Conservation (phyloP, 2,797 vertebrate species). For the Leuciscus waleckii region DNA sequence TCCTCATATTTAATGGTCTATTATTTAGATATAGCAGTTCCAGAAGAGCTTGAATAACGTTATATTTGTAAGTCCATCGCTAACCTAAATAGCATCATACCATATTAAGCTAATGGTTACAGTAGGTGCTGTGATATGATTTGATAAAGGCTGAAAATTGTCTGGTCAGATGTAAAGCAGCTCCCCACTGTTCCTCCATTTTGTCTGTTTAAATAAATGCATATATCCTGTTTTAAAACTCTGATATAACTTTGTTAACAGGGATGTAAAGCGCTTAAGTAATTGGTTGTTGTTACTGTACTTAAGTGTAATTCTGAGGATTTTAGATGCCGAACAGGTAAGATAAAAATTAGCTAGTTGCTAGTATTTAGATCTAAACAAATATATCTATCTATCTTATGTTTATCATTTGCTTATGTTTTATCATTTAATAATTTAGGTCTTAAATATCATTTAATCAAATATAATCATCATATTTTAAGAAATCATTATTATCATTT, state of each 20-base stretch:
- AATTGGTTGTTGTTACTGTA: neutral
- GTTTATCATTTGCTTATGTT: no score
- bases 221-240: neutral
- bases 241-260: neutral
- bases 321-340: neutral
- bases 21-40: neutral
- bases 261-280: neutral
- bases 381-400: no score
- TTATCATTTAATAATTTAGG: no score
- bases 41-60: neutral
- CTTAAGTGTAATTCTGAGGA: neutral
- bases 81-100: neutral
- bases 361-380: neutral
- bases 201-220: neutral
- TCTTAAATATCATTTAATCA: no score
- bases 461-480: no score
- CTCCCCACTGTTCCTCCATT: neutral
- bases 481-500: no score
- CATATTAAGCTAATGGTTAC: neutral
- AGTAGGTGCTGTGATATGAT: neutral
- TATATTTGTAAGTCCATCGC: neutral
- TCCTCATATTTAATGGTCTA: neutral
- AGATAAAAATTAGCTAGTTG: neutral
- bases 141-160: neutral
- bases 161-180: neutral